phyloP scores from a whole-genome alignment of 2,113 vertebrate genomes.

The Boleophthalmus pectinirostris region DNA sequence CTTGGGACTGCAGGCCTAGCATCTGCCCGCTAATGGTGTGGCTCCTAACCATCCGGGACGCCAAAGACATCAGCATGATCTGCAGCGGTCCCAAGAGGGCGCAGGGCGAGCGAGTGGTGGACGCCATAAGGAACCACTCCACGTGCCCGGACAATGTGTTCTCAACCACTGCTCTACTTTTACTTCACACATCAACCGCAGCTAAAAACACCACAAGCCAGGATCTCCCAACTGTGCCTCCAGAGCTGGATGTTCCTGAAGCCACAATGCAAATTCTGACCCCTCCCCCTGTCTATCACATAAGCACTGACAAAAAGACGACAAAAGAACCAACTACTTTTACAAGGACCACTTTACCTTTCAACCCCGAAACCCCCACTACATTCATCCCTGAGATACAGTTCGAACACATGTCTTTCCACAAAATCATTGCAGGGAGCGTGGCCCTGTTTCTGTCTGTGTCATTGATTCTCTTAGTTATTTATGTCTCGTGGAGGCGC shows the following conservation, averaged over 20 bases:
- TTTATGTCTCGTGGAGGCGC: constrained; percentile 95
- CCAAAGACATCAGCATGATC: constrained; percentile 92
- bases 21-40: constrained; percentile 92
- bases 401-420: constrained; percentile 93
- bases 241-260: constrained; percentile 62
- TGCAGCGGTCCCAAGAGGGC: constrained; percentile 91
- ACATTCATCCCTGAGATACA: constrained; percentile 82
- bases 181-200: constrained; percentile 38
- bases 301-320: constrained; percentile 57
- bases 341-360: constrained; percentile 22
- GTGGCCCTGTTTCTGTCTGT: constrained; percentile 95
- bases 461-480: constrained; percentile 94
- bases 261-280: constrained; percentile 74
- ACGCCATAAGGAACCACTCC: constrained; percentile 85
- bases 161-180: constrained; percentile 38
- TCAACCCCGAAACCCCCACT: constrained; percentile 63
- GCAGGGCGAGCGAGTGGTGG: constrained; percentile 90
- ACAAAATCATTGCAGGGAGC: constrained; percentile 95
- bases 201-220: constrained; percentile 70
- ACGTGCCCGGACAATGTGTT: constrained; percentile 77
- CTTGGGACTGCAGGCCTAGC: constrained; percentile 93
- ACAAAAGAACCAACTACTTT: constrained; percentile 24
- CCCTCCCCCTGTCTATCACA: constrained; percentile 73
- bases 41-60: constrained; percentile 89
- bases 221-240: constrained; percentile 61